Conservation (phyloP, 2,888 invertebrate genomes). For the Tetranychus truncatus region DNA sequence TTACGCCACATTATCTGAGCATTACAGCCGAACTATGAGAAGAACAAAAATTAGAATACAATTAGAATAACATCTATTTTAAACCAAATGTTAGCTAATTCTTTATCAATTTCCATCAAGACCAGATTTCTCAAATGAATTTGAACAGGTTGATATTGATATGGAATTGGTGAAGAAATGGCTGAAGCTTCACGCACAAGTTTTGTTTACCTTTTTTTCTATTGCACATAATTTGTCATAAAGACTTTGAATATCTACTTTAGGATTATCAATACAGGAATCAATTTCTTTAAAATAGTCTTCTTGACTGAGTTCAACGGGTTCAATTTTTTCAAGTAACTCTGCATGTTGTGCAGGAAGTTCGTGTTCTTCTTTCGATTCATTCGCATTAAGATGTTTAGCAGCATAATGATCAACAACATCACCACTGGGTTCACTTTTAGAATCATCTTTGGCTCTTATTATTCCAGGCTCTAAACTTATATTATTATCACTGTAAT, state of each 20-base stretch:
- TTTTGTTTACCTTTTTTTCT: background rate
- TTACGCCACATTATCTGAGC: slow-evolving; percentile 35
- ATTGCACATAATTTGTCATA: background rate
- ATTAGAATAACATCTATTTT: background rate
- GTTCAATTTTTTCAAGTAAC: background rate
- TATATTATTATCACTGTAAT: background rate
- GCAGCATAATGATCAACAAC: background rate
- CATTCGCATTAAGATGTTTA: background rate
- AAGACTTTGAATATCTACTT: background rate
- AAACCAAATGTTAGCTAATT: background rate
- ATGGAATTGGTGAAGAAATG: no score
- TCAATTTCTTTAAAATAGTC: background rate
- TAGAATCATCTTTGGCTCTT: background rate
- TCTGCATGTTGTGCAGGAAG: no score
- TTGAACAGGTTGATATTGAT: no score
- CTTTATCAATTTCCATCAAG: no score
- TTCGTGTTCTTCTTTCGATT: background rate
- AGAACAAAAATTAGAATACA: background rate
- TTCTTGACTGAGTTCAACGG: background rate
- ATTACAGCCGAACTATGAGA: slow-evolving; percentile 25
- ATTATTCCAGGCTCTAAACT: background rate
- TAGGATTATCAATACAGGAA: background rate
- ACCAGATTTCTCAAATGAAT: no score
- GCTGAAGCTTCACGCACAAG: no score
- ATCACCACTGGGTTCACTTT: background rate